Percentiles rank a stretch among this genome's conserved stretches.
Conservation (phyloP, 2,797 vertebrate species). For the Onychomys torridus region DNA sequence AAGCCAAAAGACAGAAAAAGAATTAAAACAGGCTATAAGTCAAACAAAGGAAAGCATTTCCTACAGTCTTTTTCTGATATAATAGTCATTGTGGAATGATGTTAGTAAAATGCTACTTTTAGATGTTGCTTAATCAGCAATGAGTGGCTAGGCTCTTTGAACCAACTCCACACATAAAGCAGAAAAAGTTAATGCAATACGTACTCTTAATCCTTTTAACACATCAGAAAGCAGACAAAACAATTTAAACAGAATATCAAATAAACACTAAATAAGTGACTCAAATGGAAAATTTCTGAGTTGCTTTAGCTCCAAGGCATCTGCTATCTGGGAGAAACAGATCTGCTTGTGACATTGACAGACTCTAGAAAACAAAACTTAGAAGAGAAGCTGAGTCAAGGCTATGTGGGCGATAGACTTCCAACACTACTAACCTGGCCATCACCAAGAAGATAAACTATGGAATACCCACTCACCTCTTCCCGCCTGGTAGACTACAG, state of each 20-base stretch:
- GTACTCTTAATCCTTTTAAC: constrained; percentile 24
- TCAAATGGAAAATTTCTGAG: not conserved
- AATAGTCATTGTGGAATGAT: not conserved
- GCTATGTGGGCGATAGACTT: not conserved
- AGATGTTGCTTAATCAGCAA: not conserved
- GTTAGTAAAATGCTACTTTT: constrained; percentile 40
- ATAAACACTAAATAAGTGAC: not conserved
- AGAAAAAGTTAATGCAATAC: not conserved
- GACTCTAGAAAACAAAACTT: not conserved
- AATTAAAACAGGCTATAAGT: not conserved
- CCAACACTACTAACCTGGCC: not conserved
- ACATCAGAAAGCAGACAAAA: constrained; percentile 21
- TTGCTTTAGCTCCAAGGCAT: not conserved
- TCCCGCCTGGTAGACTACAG: not conserved
- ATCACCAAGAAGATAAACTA: not conserved
- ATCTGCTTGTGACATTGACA: not conserved
- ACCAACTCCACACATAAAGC: not conserved
- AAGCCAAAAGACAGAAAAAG: not conserved
- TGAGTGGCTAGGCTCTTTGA: not conserved
- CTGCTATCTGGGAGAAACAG: not conserved
- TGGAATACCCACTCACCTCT: not conserved
- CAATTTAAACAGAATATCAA: constrained; percentile 35
- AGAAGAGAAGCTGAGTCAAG: not conserved
- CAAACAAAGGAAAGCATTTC: not conserved
- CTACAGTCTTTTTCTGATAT: not conserved